Conservation (phyloP, 2,797 vertebrate species). For the Potorous gilbertii region DNA sequence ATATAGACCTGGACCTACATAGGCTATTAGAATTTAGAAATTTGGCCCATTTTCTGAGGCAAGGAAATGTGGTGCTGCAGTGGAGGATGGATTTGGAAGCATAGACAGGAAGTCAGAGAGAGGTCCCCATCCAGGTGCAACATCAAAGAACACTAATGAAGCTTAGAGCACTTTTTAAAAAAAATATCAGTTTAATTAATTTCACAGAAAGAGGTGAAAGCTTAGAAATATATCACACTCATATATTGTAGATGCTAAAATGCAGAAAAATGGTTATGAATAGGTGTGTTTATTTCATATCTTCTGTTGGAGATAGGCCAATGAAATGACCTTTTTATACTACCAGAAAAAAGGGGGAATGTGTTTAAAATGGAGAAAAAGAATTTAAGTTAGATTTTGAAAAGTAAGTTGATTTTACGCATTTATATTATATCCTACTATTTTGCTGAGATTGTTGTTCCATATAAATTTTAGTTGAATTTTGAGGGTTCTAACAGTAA, state of each 20-base stretch:
- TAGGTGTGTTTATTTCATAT: not conserved
- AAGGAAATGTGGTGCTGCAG: not conserved
- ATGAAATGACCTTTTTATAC: not conserved
- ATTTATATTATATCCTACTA: not conserved
- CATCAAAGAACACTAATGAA: not conserved
- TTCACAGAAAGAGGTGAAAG: not conserved
- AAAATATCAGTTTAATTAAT: not conserved
- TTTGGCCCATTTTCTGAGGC: not conserved
- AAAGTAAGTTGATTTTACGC: not conserved
- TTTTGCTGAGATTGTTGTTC: not conserved
- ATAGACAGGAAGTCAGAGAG: not conserved
- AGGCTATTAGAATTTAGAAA: not conserved
- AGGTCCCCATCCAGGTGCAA: not conserved
- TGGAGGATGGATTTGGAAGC: not conserved
- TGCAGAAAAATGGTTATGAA: not conserved
- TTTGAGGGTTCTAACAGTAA: not conserved
- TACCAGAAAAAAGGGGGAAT: not conserved
- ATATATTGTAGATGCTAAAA: not conserved
- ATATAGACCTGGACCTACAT: not conserved
- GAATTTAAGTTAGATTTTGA: not conserved
- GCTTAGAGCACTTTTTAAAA: not conserved
- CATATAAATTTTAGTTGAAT: not conserved
- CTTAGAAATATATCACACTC: not conserved
- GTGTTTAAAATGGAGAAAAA: not conserved
- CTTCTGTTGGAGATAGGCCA: not conserved